These are phyloP conservation scores for Scaptomyza cyrtandrae DNA, from an alignment of 2,888 invertebrate genomes.

Conservation along the genomic window DNA sequence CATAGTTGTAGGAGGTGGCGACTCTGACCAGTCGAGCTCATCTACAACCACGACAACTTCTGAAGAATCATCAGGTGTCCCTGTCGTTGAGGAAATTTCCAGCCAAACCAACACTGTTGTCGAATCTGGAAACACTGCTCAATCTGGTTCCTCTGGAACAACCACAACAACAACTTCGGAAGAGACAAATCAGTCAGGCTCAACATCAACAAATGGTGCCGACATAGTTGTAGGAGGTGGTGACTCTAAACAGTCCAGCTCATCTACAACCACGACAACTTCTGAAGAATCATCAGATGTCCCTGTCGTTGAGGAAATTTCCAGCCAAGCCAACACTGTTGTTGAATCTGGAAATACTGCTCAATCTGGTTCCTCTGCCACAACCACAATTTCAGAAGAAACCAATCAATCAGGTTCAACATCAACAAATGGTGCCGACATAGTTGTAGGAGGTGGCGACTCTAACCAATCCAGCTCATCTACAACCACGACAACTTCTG, in stretches of 20 bases:
- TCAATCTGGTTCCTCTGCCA: background rate
- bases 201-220: background rate
- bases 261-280: background rate
- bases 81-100: too few species aligned
- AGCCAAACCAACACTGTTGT: too few species aligned
- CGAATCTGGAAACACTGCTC: background rate
- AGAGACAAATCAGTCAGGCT: background rate
- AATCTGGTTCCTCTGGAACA: background rate
- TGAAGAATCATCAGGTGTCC: too few species aligned
- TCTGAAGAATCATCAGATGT: background rate
- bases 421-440: too few species aligned
- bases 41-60: too few species aligned
- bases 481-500: background rate
- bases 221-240: background rate
- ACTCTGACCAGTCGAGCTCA: too few species aligned
- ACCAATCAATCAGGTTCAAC: too few species aligned
- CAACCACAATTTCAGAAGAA: too few species aligned
- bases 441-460: too few species aligned
- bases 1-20: too few species aligned
- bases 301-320: background rate
- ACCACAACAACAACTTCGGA: background rate
- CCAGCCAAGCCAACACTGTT: background rate
- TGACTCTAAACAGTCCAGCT: slow-evolving; percentile 5
- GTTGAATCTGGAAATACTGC: slow-evolving; percentile 6
- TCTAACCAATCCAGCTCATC: too few species aligned